phyloP scores from a whole-genome alignment of 2,797 vertebrate species.

The Onychomys leucogaster region DNA sequence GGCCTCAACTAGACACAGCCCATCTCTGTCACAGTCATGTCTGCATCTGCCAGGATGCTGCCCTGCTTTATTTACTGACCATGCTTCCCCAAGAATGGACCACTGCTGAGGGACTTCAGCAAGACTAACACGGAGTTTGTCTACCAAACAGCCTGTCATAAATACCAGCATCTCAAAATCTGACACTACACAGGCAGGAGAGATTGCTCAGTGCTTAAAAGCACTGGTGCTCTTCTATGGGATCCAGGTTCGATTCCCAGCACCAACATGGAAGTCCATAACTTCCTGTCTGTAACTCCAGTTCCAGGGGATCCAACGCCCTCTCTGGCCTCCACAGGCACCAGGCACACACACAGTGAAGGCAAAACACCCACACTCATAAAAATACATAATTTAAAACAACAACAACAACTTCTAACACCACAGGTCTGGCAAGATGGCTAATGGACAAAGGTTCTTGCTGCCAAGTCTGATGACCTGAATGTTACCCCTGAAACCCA shows the following conservation, averaged over 20 bases:
- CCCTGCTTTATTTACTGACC: constrained; percentile 7
- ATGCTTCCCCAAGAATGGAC: constrained; percentile 30
- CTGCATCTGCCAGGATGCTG: constrained; percentile 12
- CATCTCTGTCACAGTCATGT: constrained; percentile 34
- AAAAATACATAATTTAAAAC: not conserved
- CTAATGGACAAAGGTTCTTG: not conserved
- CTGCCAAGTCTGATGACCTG: not conserved
- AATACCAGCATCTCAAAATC: not conserved
- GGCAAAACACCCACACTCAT: not conserved
- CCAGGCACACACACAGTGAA: not conserved
- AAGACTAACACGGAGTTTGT: constrained; percentile 11
- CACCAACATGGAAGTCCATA: not conserved
- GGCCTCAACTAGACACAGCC: constrained; percentile 29
- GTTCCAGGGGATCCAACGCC: not conserved
- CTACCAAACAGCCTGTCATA: constrained; percentile 49
- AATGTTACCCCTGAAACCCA: not conserved
- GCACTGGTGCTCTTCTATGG: not conserved
- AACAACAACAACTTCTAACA: not conserved
- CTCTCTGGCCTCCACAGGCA: not conserved
- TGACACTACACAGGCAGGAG: not conserved
- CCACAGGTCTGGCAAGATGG: not conserved
- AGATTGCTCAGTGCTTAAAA: not conserved
- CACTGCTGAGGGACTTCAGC: constrained; percentile 40
- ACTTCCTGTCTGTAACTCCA: not conserved
- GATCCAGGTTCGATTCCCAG: not conserved